These are phyloP conservation scores for Zonitis immaculata DNA, from an alignment of 2,888 invertebrate genomes.

Conservation along the genomic window DNA sequence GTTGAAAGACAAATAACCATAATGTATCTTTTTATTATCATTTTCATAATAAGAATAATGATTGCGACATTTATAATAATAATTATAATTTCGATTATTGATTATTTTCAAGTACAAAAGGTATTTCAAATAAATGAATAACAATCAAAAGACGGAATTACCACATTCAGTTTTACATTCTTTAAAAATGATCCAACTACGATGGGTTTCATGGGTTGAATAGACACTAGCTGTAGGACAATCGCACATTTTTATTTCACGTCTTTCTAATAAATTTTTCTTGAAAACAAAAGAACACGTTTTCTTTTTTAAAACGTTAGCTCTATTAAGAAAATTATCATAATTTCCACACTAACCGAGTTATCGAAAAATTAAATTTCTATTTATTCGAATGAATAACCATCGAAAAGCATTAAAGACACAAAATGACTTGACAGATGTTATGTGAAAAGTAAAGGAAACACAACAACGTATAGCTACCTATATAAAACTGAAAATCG, in stretches of 20 bases:
- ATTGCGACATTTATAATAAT: neutral
- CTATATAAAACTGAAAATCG: neutral
- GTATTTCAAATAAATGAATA: neutral
- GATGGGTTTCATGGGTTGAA: slow-evolving; percentile 64
- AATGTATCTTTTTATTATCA: neutral
- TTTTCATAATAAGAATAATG: neutral
- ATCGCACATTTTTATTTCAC: slow-evolving; percentile 52
- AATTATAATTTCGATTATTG: neutral
- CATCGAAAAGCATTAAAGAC: too few species aligned
- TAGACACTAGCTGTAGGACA: slow-evolving; percentile 57
- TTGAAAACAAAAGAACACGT: too few species aligned
- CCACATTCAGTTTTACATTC: slow-evolving; percentile 50
- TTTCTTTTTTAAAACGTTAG: too few species aligned
- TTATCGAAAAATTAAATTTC: too few species aligned
- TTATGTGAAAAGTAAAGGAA: neutral
- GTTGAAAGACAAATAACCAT: slow-evolving; percentile 12
- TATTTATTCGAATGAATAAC: too few species aligned
- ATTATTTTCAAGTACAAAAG: neutral
- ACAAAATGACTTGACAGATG: neutral
- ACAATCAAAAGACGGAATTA: slow-evolving; percentile 19
- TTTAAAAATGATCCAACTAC: slow-evolving; percentile 75
- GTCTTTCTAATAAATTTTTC: neutral
- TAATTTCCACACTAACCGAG: too few species aligned
- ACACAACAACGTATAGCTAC: neutral
- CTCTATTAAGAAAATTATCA: too few species aligned